These are phyloP conservation scores for Anticlea derivata DNA, from an alignment of 2,888 invertebrate species.

Conservation along the genomic window DNA sequence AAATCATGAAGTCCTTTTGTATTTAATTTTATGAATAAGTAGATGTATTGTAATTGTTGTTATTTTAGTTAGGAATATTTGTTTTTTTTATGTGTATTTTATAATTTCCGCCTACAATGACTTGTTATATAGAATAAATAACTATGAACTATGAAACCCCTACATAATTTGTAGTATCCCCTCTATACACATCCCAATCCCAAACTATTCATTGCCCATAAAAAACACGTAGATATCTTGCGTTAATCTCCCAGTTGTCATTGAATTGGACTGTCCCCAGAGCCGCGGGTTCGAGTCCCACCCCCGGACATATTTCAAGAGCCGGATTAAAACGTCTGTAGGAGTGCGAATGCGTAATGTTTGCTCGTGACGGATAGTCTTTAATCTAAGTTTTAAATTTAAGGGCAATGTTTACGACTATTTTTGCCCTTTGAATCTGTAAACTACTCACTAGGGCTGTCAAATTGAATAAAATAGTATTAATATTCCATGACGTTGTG, in stretches of 20 bases:
- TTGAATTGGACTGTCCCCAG: conserved; percentile 63
- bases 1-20: too few relatives aligned
- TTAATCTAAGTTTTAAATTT: conserved; percentile 73
- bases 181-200: conserved; percentile 44
- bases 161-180: too few relatives aligned
- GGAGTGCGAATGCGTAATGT: conserved; percentile 76
- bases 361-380: conserved; percentile 74
- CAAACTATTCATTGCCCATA: conserved; percentile 43
- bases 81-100: too few relatives aligned
- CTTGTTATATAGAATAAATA: too few relatives aligned
- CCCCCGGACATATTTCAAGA: conserved; percentile 77
- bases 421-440: conserved; percentile 42
- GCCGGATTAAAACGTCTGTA: conserved; percentile 75
- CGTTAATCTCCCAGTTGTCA: conserved; percentile 67
- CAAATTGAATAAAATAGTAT: too few relatives aligned
- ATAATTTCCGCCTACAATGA: too few relatives aligned
- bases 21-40: too few relatives aligned
- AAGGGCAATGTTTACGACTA: conserved; percentile 60
- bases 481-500: too few relatives aligned
- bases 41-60: too few relatives aligned
- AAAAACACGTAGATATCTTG: conserved; percentile 53
- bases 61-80: too few relatives aligned
- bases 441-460: conserved; percentile 23
- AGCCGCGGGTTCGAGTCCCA: conserved; percentile 41
- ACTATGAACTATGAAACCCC: too few relatives aligned